Percentiles rank a stretch among this genome's conserved stretches.
phyloP scores from a whole-genome alignment of 2,888 invertebrate genomes.

The Octonoba sinensis region DNA sequence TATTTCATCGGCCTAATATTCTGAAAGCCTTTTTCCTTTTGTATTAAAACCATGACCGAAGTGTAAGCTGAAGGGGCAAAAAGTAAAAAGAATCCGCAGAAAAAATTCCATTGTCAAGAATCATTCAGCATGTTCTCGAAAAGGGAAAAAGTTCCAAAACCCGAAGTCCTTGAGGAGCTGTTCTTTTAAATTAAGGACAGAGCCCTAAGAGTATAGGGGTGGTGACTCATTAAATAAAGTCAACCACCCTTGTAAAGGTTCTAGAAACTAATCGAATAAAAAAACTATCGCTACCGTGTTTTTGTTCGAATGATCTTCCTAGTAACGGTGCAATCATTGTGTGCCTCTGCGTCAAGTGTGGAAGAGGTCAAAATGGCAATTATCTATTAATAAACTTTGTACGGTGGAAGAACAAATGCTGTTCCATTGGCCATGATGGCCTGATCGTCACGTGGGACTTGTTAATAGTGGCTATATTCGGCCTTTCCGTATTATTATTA shows the following conservation, averaged over 20 bases:
- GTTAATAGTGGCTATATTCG: too few species aligned
- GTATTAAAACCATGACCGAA: too few species aligned
- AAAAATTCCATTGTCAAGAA: constrained; percentile 16
- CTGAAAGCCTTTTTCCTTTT: too few species aligned
- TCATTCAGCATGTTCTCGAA: constrained; percentile 6
- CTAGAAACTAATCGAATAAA: constrained; percentile 43
- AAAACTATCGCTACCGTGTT: constrained; percentile 9
- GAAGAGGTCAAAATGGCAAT: constrained; percentile 9
- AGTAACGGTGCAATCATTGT: constrained; percentile 39
- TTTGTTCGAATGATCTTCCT: constrained; percentile 20
- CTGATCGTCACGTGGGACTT: too few species aligned
- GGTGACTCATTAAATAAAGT: constrained; percentile 50
- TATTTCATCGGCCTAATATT: too few species aligned
- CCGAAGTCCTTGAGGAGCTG: constrained; percentile 26
- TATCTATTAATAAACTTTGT: constrained; percentile 35
- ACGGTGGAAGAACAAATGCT: constrained; percentile 5
- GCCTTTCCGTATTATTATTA: too few species aligned
- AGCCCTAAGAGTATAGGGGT: constrained; percentile 22
- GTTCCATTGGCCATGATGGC: too few species aligned
- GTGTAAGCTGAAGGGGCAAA: background rate
- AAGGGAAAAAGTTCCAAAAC: too few species aligned
- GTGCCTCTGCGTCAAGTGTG: background rate
- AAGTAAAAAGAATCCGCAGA: constrained; percentile 13
- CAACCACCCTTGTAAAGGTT: constrained; percentile 56
- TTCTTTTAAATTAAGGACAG: constrained; percentile 34